Evolutionary conservation across 2,888 invertebrate species (phyloP).

Genomic region (Trimorus sp.): DNA sequence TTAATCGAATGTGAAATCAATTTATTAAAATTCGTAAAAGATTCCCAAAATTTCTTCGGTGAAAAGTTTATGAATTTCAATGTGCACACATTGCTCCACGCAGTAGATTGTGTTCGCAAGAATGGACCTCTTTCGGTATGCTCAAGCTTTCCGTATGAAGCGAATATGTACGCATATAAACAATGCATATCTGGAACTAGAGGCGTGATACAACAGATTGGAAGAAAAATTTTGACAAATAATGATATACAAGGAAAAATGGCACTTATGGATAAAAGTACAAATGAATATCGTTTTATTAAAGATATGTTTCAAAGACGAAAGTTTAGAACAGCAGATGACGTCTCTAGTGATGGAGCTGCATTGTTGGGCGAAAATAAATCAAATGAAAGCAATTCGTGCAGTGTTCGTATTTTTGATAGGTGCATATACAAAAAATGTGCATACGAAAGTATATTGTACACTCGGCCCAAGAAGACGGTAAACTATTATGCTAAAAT

Average conservation of each 20-base stretch:
- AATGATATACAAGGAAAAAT: slow-evolving; percentile 25
- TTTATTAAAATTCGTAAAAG: slow-evolving; percentile 23
- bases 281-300: slow-evolving; percentile 14
- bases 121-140: slow-evolving; percentile 1
- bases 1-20: slow-evolving; percentile 35
- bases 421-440: slow-evolving; percentile 1
- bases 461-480: slow-evolving; percentile 8
- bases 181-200: slow-evolving; percentile 19
- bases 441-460: neutral
- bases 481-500: slow-evolving; percentile 17
- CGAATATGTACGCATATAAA: slow-evolving; percentile 27
- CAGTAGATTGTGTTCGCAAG: neutral
- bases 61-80: slow-evolving; percentile 35
- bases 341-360: too few species aligned
- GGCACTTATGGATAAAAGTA: neutral
- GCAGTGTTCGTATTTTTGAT: neutral
- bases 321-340: neutral
- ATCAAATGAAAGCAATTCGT: too few species aligned
- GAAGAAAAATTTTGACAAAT: slow-evolving; percentile 1
- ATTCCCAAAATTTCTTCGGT: slow-evolving; percentile 21
- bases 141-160: slow-evolving; percentile 21
- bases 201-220: slow-evolving; percentile 28
- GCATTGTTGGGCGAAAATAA: too few species aligned
- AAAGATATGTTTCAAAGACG: slow-evolving; percentile 1
- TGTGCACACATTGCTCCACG: neutral